phyloP scores from a whole-genome alignment of 2,888 invertebrate genomes.

The Noctua janthe region DNA sequence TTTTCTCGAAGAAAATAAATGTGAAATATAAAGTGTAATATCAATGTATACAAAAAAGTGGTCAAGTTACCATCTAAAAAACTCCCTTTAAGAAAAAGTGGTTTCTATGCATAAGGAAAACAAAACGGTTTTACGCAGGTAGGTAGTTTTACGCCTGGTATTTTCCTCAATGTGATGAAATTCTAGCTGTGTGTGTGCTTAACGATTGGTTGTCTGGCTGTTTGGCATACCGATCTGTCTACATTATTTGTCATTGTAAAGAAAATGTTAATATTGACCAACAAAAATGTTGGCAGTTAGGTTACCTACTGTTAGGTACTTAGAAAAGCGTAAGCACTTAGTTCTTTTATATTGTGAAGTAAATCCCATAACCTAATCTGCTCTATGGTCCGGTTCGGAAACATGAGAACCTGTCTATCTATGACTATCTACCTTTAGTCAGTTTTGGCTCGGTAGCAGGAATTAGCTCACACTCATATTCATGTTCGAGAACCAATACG shows the following conservation, averaged over 20 bases:
- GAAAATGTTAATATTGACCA: not conserved
- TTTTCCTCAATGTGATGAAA: slow-evolving; percentile 28
- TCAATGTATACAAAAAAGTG: not conserved
- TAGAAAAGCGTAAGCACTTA: not conserved
- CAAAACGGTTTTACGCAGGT: not conserved
- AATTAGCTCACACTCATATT: not conserved
- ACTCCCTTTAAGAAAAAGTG: too few species aligned
- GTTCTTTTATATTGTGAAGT: not conserved
- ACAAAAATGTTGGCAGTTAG: not conserved
- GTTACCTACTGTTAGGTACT: not conserved
- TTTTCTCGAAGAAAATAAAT: not conserved
- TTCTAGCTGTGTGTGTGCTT: not conserved
- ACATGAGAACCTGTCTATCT: not conserved
- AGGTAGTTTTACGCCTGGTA: slow-evolving; percentile 4
- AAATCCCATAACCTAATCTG: not conserved
- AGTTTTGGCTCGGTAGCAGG: not conserved
- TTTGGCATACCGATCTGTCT: not conserved
- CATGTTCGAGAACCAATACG: not conserved
- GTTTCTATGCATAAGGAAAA: slow-evolving; percentile 23
- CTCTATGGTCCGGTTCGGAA: not conserved
- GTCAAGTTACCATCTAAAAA: not conserved
- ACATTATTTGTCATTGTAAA: not conserved
- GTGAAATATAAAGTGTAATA: not conserved
- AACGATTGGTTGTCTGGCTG: not conserved
- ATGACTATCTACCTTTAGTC: not conserved